A percentile compares a stretch with the other conserved stretches of the same genome.
Conservation (phyloP, 2,888 invertebrate genomes). For the Dryobota labecula region DNA sequence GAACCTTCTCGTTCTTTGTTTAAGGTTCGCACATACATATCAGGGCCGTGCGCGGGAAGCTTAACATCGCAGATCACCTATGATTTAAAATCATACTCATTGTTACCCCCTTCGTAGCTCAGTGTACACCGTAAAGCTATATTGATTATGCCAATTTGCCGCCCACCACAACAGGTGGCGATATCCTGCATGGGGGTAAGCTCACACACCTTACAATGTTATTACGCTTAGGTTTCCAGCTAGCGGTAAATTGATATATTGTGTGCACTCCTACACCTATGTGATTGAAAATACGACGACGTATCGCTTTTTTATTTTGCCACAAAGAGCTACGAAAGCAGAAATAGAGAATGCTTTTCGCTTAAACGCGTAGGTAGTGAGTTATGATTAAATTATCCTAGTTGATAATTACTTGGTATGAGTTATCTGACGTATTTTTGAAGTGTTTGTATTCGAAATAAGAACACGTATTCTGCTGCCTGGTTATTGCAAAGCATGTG, state of each 20-base stretch:
- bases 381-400: no score
- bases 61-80: slow-evolving; percentile 6
- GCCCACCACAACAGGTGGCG: slow-evolving; percentile 43
- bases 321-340: background rate
- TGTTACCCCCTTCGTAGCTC: slow-evolving; percentile 4
- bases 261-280: slow-evolving; percentile 1
- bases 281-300: slow-evolving; percentile 16
- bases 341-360: background rate
- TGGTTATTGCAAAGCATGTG: no score
- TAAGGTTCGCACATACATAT: background rate
- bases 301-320: background rate
- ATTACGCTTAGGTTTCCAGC: slow-evolving; percentile 3
- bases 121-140: slow-evolving; percentile 14
- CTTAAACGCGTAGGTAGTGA: no score
- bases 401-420: no score
- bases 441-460: no score
- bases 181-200: slow-evolving; percentile 20
- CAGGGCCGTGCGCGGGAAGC: background rate
- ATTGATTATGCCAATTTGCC: slow-evolving; percentile 49
- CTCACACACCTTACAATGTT: slow-evolving; percentile 11
- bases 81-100: slow-evolving; percentile 10
- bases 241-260: slow-evolving; percentile 21
- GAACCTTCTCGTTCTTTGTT: background rate
- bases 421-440: no score
- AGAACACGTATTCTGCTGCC: no score